These are phyloP conservation scores for Sebastolobus altivelis DNA, from an alignment of 2,797 vertebrate species.

Conservation along the genomic window DNA sequence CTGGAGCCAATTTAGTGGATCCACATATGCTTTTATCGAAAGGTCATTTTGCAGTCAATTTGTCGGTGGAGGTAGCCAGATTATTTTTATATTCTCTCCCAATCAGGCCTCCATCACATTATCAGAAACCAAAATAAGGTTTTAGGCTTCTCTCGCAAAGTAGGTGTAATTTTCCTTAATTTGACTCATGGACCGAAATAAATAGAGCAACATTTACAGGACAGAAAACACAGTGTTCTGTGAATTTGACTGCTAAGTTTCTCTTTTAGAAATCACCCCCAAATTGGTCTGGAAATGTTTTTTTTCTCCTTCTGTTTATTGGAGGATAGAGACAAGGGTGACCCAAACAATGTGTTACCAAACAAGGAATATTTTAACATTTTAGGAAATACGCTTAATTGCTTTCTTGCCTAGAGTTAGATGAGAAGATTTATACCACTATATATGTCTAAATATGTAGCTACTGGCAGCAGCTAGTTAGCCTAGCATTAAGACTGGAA, in stretches of 20 bases:
- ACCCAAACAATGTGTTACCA: neutral
- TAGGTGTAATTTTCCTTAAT: neutral
- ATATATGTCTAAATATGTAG: neutral
- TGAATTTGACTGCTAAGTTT: neutral
- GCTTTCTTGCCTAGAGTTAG: too few species aligned
- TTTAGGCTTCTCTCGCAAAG: neutral
- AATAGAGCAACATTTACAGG: neutral
- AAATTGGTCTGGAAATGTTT: neutral
- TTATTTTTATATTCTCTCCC: slow-evolving; percentile 34
- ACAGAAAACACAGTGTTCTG: neutral
- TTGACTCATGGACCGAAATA: neutral
- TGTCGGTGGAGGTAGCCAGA: slow-evolving; percentile 32
- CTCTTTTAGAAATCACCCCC: neutral
- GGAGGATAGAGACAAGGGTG: neutral
- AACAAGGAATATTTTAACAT: too few species aligned
- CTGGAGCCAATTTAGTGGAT: slow-evolving; percentile 48
- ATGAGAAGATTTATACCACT: neutral
- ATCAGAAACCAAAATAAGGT: slow-evolving; percentile 4
- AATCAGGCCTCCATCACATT: slow-evolving; percentile 18
- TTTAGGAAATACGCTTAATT: too few species aligned
- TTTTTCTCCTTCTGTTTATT: neutral
- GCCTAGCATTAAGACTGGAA: neutral
- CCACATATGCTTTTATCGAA: slow-evolving; percentile 56
- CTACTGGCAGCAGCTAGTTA: neutral
- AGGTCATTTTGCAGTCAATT: slow-evolving; percentile 48